These are phyloP conservation scores for Gisinianus flammeolus DNA, from an alignment of 2,888 invertebrate genomes.

Conservation along the genomic window DNA sequence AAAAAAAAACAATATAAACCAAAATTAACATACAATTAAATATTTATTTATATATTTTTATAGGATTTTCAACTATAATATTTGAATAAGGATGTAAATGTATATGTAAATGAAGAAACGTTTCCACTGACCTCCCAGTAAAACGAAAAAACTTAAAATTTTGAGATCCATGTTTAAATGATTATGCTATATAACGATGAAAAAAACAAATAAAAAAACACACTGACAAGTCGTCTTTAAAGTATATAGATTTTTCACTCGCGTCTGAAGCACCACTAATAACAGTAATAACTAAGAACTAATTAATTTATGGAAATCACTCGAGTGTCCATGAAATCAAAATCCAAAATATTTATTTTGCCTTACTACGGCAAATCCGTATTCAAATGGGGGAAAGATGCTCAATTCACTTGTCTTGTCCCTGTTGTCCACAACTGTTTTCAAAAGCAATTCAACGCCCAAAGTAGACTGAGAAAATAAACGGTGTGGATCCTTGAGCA, in stretches of 20 bases:
- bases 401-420: too few species aligned
- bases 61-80: conserved; percentile 12
- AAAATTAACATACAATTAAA: neutral
- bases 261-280: too few species aligned
- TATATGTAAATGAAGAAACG: neutral
- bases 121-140: conserved; percentile 24
- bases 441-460: neutral
- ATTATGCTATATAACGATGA: neutral
- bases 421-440: neutral
- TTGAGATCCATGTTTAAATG: conserved; percentile 10
- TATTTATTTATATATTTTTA: neutral
- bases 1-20: neutral
- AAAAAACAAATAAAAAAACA: neutral
- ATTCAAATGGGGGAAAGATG: too few species aligned
- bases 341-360: too few species aligned
- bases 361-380: too few species aligned
- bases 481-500: neutral
- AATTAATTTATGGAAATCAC: too few species aligned
- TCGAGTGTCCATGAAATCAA: too few species aligned
- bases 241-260: neutral
- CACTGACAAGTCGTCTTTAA: neutral
- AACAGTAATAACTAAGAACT: too few species aligned
- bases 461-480: neutral
- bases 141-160: conserved; percentile 11
- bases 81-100: neutral